Evolutionary conservation across 2,797 vertebrate species (phyloP).

Genomic region (Manis pentadactyla): DNA sequence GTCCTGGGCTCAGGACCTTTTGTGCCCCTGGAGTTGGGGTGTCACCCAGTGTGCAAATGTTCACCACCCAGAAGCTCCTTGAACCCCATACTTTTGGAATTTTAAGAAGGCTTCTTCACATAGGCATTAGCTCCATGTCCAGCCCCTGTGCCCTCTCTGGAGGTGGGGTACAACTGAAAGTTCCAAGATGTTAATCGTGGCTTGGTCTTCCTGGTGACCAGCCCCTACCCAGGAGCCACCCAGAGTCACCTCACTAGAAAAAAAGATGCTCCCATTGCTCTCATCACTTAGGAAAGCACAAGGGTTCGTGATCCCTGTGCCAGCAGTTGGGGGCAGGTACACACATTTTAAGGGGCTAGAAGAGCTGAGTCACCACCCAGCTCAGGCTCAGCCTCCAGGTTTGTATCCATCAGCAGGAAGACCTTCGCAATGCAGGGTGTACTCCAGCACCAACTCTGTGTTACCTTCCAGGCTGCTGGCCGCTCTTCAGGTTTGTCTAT

Average conservation of each 20-base stretch:
- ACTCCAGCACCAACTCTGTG: not conserved
- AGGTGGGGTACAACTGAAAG: not conserved
- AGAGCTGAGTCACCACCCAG: not conserved
- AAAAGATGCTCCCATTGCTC: not conserved
- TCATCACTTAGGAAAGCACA: not conserved
- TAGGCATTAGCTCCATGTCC: not conserved
- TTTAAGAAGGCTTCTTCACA: not conserved
- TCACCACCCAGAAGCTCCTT: not conserved
- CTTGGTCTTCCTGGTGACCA: not conserved
- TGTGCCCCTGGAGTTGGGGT: not conserved
- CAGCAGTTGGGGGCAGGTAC: not conserved
- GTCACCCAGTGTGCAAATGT: too few relatives aligned
- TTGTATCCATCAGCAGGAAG: not conserved
- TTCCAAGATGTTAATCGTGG: not conserved
- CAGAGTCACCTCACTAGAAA: not conserved
- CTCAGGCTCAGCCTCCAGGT: not conserved
- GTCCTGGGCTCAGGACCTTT: not conserved
- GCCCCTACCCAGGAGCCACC: not conserved
- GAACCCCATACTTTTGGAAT: not conserved
- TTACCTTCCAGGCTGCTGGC: not conserved
- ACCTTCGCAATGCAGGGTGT: not conserved
- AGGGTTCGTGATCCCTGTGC: not conserved
- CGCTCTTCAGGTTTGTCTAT: too few relatives aligned
- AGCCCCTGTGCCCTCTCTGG: not conserved
- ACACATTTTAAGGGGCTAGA: too few relatives aligned